A percentile compares a stretch with the other conserved stretches of the same genome.
Evolutionary conservation across 2,888 invertebrate genomes (phyloP).

Genomic region (Tubulanus polymorphus): DNA sequence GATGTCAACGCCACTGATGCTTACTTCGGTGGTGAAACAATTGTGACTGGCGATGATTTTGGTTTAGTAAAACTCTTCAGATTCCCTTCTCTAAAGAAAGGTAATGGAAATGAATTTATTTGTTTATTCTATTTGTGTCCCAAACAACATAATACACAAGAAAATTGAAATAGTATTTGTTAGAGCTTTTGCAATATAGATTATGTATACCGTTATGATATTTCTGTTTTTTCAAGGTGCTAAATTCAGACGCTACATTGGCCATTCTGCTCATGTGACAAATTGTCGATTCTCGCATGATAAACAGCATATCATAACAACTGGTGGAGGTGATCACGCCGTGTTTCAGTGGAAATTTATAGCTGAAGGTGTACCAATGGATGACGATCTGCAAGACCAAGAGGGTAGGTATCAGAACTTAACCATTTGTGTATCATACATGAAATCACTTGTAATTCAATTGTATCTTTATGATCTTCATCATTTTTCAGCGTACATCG

Average conservation of each 20-base stretch:
- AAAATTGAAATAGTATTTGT: too few species aligned
- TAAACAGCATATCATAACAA: slow-evolving; percentile 47
- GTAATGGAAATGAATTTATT: too few species aligned
- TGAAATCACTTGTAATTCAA: too few species aligned
- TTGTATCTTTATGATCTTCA: too few species aligned
- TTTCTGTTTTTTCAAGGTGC: slow-evolving; percentile 40
- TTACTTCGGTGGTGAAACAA: slow-evolving; percentile 36
- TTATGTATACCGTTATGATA: too few species aligned
- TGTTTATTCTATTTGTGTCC: too few species aligned
- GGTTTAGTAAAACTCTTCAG: slow-evolving; percentile 52
- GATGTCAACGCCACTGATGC: slow-evolving; percentile 53
- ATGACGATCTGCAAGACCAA: slow-evolving; percentile 17
- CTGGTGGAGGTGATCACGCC: slow-evolving; percentile 55
- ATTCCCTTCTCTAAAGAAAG: slow-evolving; percentile 51
- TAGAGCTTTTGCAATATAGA: too few species aligned
- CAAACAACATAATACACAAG: too few species aligned
- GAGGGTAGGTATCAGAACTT: not conserved
- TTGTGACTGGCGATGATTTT: slow-evolving; percentile 53
- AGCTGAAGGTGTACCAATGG: slow-evolving; percentile 27
- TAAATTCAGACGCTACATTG: slow-evolving; percentile 53
- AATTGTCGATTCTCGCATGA: slow-evolving; percentile 53
- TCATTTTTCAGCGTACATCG: slow-evolving; percentile 47
- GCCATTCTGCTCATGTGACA: slow-evolving; percentile 55
- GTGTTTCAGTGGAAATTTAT: slow-evolving; percentile 54
- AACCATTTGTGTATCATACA: not conserved